A percentile compares a stretch with the other conserved stretches of the same genome.
Evolutionary conservation across 2,888 invertebrate genomes (phyloP).

Genomic region (Oeneis ivallda): DNA sequence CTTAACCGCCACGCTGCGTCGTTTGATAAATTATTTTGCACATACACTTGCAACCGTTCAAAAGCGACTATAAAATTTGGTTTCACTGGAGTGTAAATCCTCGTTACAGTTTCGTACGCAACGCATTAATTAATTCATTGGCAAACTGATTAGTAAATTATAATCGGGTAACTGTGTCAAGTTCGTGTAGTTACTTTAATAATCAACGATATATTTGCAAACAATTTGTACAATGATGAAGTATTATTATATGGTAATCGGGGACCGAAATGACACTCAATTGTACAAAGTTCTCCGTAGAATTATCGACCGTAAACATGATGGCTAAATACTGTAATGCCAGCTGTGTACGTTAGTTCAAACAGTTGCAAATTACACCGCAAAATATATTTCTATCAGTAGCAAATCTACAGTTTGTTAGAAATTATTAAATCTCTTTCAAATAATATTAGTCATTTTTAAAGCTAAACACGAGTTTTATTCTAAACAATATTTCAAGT

Average conservation of each 20-base stretch:
- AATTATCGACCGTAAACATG: background rate
- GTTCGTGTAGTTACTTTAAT: conserved; percentile 37
- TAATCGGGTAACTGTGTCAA: conserved; percentile 36
- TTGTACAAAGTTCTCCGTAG: background rate
- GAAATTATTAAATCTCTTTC: conserved; percentile 4
- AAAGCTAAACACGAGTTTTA: too few relatives aligned
- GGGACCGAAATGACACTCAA: conserved; percentile 17
- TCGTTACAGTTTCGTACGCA: conserved; percentile 34
- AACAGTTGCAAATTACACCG: conserved; percentile 8
- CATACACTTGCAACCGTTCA: conserved; percentile 11
- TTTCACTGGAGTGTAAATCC: conserved; percentile 31
- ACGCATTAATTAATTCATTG: conserved; percentile 31
- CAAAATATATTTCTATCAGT: conserved; percentile 6
- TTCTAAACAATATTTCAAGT: background rate
- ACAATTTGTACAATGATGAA: conserved; percentile 31
- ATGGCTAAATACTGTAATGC: background rate
- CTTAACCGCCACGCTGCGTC: background rate
- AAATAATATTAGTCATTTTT: background rate
- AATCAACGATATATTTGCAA: conserved; percentile 31
- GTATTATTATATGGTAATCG: conserved; percentile 28
- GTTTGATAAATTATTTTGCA: conserved; percentile 1
- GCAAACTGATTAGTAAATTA: conserved; percentile 36
- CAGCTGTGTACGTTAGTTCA: background rate
- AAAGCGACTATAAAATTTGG: conserved; percentile 1
- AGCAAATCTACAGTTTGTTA: conserved; percentile 10